Conservation (phyloP, 2,888 invertebrate species). For the Acheta domesticus region DNA sequence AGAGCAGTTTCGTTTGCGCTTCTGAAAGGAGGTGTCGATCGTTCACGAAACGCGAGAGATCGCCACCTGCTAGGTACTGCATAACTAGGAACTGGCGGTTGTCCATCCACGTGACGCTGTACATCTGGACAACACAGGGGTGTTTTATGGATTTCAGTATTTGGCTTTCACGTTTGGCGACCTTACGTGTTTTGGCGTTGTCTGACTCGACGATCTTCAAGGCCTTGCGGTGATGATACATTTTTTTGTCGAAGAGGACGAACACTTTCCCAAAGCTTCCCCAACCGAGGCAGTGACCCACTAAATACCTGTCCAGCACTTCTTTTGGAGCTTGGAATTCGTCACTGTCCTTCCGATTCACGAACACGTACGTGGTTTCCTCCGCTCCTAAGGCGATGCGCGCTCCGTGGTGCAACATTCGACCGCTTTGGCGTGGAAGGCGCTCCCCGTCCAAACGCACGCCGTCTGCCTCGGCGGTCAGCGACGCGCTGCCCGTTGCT, state of each 20-base stretch:
- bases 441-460: no score
- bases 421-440: no score
- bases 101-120: neutral
- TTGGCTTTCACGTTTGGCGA: neutral
- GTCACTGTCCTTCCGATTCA: neutral
- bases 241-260: neutral
- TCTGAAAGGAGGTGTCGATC: neutral
- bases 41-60: neutral
- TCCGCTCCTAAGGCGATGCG: no score
- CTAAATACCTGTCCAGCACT: neutral
- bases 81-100: neutral
- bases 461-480: no score
- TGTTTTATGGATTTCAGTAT: neutral
- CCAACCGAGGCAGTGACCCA: neutral
- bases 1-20: neutral
- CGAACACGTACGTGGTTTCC: neutral
- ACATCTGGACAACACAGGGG: no score
- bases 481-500: no score
- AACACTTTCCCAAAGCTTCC: neutral
- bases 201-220: neutral
- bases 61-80: neutral
- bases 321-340: neutral
- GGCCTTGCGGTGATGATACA: neutral
- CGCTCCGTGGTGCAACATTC: no score
- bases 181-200: no score